Evolutionary conservation across 2,797 vertebrate genomes (phyloP).

Genomic region (Myoxocephalus aenaeus): DNA sequence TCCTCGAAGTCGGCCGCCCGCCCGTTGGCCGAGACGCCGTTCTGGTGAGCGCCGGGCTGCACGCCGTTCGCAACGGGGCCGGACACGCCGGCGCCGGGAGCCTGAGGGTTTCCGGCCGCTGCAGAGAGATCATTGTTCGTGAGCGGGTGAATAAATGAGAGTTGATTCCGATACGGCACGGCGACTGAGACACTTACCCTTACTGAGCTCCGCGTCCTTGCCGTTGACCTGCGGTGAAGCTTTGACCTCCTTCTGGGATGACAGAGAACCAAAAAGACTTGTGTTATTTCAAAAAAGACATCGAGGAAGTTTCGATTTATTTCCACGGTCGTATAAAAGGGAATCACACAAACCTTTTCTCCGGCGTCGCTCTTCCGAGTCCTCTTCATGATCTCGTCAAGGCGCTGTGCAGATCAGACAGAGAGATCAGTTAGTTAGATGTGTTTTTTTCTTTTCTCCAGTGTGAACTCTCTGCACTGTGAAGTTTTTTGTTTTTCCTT

Average conservation of each 20-base stretch:
- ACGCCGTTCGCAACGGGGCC: slow-evolving; percentile 87
- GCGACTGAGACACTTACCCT: slow-evolving; percentile 42
- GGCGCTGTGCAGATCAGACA: slow-evolving; percentile 83
- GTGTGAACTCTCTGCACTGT: slow-evolving; percentile 20
- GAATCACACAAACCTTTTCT: slow-evolving; percentile 85
- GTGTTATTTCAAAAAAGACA: slow-evolving; percentile 13
- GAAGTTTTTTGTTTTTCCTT: neutral
- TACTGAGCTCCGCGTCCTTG: slow-evolving; percentile 63
- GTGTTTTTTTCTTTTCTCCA: neutral
- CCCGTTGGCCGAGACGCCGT: slow-evolving; percentile 89
- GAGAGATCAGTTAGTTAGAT: slow-evolving; percentile 11
- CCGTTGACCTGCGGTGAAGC: slow-evolving; percentile 76
- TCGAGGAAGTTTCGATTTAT: neutral
- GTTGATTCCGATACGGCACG: neutral
- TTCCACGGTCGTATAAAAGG: neutral
- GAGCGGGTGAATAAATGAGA: neutral
- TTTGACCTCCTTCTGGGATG: slow-evolving; percentile 80
- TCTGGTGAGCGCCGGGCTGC: slow-evolving; percentile 87
- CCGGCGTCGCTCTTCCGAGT: slow-evolving; percentile 91
- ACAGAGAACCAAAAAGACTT: slow-evolving; percentile 18
- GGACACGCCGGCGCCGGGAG: slow-evolving; percentile 41
- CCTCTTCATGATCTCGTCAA: slow-evolving; percentile 99
- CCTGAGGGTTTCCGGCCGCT: slow-evolving; percentile 64
- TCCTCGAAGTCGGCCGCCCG: slow-evolving; percentile 75
- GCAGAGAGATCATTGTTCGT: slow-evolving; percentile 12